These are phyloP conservation scores for Wiebesia pumilae DNA, from an alignment of 1,140 invertebrate species.

Conservation along the genomic window DNA sequence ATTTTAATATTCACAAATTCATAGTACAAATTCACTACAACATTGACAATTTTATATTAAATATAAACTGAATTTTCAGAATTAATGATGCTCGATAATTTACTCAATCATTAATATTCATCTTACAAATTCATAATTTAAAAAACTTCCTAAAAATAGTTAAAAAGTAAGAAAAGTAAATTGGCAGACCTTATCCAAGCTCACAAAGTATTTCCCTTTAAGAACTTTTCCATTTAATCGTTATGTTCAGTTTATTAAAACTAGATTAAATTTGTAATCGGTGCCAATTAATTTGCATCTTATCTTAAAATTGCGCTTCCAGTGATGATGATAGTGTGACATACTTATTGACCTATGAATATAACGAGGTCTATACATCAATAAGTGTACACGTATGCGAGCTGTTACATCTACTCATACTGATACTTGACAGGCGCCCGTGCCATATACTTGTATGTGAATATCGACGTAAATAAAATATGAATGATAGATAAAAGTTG, in stretches of 20 bases:
- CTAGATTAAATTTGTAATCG: not conserved
- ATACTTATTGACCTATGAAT: constrained; percentile 41
- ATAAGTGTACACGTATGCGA: not conserved
- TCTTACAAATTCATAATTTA: too few species aligned
- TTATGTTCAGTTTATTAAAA: not conserved
- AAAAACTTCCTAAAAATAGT: too few species aligned
- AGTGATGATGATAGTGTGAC: constrained; percentile 33
- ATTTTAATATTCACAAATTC: not conserved
- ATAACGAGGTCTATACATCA: not conserved
- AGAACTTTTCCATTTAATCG: not conserved
- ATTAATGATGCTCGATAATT: not conserved
- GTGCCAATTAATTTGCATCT: constrained; percentile 7
- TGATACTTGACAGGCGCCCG: not conserved
- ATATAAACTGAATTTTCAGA: not conserved
- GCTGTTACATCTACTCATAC: not conserved
- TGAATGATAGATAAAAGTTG: not conserved
- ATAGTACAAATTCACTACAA: not conserved
- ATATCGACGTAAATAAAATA: not conserved
- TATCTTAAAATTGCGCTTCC: not conserved
- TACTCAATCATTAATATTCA: too few species aligned
- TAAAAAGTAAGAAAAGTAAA: not conserved
- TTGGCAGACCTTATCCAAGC: not conserved
- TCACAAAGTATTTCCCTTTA: not conserved
- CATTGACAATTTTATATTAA: not conserved
- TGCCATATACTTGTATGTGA: not conserved